A percentile compares a stretch with the other conserved stretches of the same genome.
phyloP scores from a whole-genome alignment of 2,888 invertebrate genomes.

The Alcis repandata region DNA sequence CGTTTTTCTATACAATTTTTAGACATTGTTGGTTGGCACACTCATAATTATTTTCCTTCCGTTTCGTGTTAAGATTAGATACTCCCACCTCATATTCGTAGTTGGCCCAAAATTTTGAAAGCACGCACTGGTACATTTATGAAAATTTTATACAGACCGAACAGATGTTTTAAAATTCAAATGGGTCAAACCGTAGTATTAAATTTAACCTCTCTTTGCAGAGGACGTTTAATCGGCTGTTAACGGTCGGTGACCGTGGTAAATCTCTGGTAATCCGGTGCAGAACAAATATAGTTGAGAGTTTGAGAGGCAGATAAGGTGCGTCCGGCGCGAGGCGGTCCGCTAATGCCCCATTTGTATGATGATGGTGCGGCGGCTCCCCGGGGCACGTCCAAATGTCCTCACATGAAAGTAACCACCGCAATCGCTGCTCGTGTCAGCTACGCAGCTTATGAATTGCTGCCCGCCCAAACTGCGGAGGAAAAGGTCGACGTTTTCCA shows the following conservation, averaged over 20 bases:
- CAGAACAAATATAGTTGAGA: slow-evolving; percentile 85
- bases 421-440: slow-evolving; percentile 47
- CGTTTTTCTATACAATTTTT: not conserved
- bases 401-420: slow-evolving; percentile 58
- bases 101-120: slow-evolving; percentile 25
- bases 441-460: slow-evolving; percentile 47
- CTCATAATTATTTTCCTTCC: not conserved
- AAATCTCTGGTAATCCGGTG: slow-evolving; percentile 83
- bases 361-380: slow-evolving; percentile 71
- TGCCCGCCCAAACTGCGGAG: slow-evolving; percentile 33
- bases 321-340: slow-evolving; percentile 73
- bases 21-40: not conserved
- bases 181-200: slow-evolving; percentile 63
- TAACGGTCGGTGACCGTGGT: slow-evolving; percentile 81
- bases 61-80: not conserved
- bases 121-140: slow-evolving; percentile 28
- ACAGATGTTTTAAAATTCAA: slow-evolving; percentile 64
- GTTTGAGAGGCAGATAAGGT: slow-evolving; percentile 83
- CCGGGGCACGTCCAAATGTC: slow-evolving; percentile 59
- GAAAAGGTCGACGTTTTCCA: slow-evolving; percentile 31
- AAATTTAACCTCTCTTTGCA: slow-evolving; percentile 81
- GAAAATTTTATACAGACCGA: slow-evolving; percentile 53
- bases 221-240: slow-evolving; percentile 81
- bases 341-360: slow-evolving; percentile 85
- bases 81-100: slow-evolving; percentile 1